phyloP scores from a whole-genome alignment of 2,888 invertebrate species.

The Melipona beecheii region DNA sequence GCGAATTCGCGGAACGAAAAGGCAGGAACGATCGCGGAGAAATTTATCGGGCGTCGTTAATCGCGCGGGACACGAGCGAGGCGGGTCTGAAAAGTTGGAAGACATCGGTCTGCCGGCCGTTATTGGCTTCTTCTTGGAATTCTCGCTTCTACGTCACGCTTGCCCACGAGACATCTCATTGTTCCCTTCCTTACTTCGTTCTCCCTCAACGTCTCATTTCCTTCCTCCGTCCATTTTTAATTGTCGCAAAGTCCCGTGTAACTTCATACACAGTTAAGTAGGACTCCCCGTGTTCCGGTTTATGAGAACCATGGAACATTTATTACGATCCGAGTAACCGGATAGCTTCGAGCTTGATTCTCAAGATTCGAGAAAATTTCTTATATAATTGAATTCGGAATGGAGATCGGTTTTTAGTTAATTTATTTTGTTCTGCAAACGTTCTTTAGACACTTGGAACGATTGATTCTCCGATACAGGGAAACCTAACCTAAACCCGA shows the following conservation, averaged over 20 bases:
- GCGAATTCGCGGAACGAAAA: slow-evolving; percentile 56
- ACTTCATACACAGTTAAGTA: neutral
- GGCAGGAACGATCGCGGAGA: slow-evolving; percentile 41
- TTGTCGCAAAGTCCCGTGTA: neutral
- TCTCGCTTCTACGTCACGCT: slow-evolving; percentile 8
- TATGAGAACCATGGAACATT: no score
- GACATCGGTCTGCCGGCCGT: slow-evolving; percentile 55
- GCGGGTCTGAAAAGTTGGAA: slow-evolving; percentile 63
- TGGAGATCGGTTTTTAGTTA: no score
- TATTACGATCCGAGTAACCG: no score
- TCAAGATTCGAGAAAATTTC: no score
- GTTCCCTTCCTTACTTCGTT: neutral
- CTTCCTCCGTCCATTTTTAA: neutral
- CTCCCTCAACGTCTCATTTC: neutral
- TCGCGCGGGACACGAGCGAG: slow-evolving; percentile 71
- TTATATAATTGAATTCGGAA: no score
- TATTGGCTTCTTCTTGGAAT: slow-evolving; percentile 24
- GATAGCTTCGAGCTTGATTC: no score
- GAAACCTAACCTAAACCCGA: no score
- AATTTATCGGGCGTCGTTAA: slow-evolving; percentile 67
- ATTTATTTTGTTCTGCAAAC: no score
- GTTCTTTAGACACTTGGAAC: no score
- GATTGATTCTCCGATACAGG: no score
- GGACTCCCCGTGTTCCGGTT: no score
- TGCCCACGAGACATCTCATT: neutral